Base-by-base conservation (phyloP, 2,888 invertebrate species). In the Petrolisthes cinctipes region DNA sequence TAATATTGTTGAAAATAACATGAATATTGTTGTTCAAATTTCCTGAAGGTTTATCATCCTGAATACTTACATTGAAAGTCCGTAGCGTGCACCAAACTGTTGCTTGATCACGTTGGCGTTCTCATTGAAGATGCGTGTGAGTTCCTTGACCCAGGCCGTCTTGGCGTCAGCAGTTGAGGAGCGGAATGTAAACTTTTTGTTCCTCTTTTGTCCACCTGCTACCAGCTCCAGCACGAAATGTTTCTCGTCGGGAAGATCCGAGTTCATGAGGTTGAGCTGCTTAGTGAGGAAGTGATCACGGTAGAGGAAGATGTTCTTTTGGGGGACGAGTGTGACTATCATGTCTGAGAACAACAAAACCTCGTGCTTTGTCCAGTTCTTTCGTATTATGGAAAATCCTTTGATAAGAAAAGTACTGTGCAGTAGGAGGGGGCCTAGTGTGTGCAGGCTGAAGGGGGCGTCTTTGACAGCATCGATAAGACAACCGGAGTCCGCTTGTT, bases 291-390 rank as follows among this genome's bases (percentile, higher is more conserved):
- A 20, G 23, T 54, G 68, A 17, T 78, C 57, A 7, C 54, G 53
- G 71, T 83, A 86, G 23, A 37, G 61, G 76, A 53, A 78, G 20
- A 66, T 20, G n/a, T 82, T 14, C 11, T 73, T 76, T 37, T 76
- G 68, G 4, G 86, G 86, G 14, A 66, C 9, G 54, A 68, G 53
- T 54, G 83, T n/a, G 5, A 86, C 81, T 17, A 86, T 54, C 86
- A 83, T 54, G 11, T 83, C 83, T 5, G 23, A 53, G 68, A 86
- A 86, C 0, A 86, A 79, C 14, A 86, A 57, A 9, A 68, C 86
- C 4, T 57, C 54, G 51, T 73, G 75, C 11, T 81, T 54, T 1
- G 9, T 17, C 57, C 54, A 7, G 2, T n/a, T 4, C n/a, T 3
- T 54, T 9, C 51, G n/a, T n/a, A 4, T 54, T 0, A 23, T 4